Percentiles rank a stretch among this genome's conserved stretches.
Evolutionary conservation across 2,888 invertebrate genomes (phyloP).

Genomic region (Phengaris arion): DNA sequence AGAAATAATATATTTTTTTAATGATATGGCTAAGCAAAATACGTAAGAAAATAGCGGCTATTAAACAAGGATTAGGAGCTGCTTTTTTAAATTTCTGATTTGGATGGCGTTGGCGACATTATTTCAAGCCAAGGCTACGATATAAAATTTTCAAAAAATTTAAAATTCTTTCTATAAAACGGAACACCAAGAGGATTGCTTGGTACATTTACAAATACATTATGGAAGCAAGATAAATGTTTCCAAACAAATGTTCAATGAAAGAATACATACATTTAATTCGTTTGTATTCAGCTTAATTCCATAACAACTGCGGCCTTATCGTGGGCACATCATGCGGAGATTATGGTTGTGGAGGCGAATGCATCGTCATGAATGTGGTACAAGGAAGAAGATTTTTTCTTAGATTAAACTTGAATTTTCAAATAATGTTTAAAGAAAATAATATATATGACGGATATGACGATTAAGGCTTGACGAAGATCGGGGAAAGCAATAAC

Average conservation of each 20-base stretch:
- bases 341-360: conserved; percentile 69
- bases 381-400: conserved; percentile 43
- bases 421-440: too few species aligned
- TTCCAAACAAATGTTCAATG: conserved; percentile 24
- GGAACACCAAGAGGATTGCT: neutral
- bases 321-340: conserved; percentile 66
- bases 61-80: too few species aligned
- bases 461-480: too few species aligned
- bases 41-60: too few species aligned
- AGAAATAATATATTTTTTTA: too few species aligned
- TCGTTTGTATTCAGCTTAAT: conserved; percentile 36
- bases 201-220: neutral
- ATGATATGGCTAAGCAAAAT: neutral
- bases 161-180: neutral
- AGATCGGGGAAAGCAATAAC: too few species aligned
- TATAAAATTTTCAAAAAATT: neutral
- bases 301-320: conserved; percentile 48
- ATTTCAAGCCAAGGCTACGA: neutral
- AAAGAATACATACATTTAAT: conserved; percentile 30
- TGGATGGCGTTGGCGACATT: too few species aligned
- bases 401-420: too few species aligned
- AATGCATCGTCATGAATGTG: conserved; percentile 72
- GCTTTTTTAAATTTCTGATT: neutral
- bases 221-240: conserved; percentile 7
- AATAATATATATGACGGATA: too few species aligned